Evolutionary conservation across 2,113 vertebrate species (phyloP).

Genomic region (Blennius ocellaris): DNA sequence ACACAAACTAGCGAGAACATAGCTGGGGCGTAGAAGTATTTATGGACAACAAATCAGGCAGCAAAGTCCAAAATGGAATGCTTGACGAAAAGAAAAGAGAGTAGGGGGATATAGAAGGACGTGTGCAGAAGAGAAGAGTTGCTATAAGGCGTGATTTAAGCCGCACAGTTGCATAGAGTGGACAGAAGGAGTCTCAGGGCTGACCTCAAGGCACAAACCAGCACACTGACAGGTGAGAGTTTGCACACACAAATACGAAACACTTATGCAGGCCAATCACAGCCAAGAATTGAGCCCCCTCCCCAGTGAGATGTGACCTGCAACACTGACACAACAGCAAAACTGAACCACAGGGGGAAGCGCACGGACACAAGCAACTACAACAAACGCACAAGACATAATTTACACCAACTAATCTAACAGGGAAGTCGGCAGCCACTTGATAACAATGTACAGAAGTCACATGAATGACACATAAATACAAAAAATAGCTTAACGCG

Average conservation of each 20-base stretch:
- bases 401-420: no score
- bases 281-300: constrained; percentile 48
- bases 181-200: constrained; percentile 37
- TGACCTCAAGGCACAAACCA: constrained; percentile 11
- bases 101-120: neutral
- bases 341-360: constrained; percentile 31
- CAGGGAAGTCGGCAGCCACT: no score
- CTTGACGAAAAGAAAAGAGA: no score
- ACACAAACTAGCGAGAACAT: constrained; percentile 16
- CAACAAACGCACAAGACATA: no score
- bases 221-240: constrained; percentile 14
- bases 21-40: neutral
- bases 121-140: constrained; percentile 13
- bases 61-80: neutral
- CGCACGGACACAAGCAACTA: neutral
- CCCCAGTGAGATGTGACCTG: constrained; percentile 56
- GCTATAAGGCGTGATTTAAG: constrained; percentile 35
- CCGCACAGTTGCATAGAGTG: constrained; percentile 19
- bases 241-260: constrained; percentile 21
- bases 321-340: constrained; percentile 37
- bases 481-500: no score
- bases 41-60: constrained; percentile 6
- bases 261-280: constrained; percentile 34
- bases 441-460: no score
- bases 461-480: neutral